phyloP scores from a whole-genome alignment of 2,797 vertebrate species.

The Apogon hyalosoma region DNA sequence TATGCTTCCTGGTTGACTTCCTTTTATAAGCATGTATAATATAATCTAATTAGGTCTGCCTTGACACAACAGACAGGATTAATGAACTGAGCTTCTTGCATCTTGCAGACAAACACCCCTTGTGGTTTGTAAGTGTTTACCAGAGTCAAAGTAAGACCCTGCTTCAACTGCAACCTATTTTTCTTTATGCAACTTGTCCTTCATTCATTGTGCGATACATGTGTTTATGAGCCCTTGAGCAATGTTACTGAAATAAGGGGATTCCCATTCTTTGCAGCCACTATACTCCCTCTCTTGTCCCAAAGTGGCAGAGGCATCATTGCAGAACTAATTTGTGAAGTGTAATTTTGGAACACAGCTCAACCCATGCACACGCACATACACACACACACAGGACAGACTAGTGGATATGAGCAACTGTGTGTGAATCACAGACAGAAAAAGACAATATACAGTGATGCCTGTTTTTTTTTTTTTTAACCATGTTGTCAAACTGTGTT shows the following conservation, averaged over 20 bases:
- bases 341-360: constrained; percentile 29
- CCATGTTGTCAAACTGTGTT: constrained; percentile 23
- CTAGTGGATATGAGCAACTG: not conserved
- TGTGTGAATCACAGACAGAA: not conserved
- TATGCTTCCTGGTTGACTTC: constrained; percentile 39
- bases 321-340: constrained; percentile 39
- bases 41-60: constrained; percentile 61
- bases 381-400: constrained; percentile 2
- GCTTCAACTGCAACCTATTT: constrained; percentile 28
- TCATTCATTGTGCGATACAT: constrained; percentile 34
- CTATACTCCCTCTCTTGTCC: constrained; percentile 4
- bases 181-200: constrained; percentile 34
- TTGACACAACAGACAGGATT: constrained; percentile 52
- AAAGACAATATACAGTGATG: not conserved
- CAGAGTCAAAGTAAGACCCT: constrained; percentile 28
- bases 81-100: constrained; percentile 41
- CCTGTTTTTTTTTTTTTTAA: constrained; percentile 4
- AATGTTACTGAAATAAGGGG: constrained; percentile 30
- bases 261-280: constrained; percentile 20
- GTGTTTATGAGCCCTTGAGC: constrained; percentile 39
- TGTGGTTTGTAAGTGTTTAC: not conserved
- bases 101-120: not conserved
- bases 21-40: constrained; percentile 36
- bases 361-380: constrained; percentile 9
- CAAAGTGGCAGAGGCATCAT: constrained; percentile 15